Percentiles rank a stretch among this genome's conserved stretches.
Evolutionary conservation across 2,113 vertebrate species (phyloP).

Genomic region (Grallaria varia): DNA sequence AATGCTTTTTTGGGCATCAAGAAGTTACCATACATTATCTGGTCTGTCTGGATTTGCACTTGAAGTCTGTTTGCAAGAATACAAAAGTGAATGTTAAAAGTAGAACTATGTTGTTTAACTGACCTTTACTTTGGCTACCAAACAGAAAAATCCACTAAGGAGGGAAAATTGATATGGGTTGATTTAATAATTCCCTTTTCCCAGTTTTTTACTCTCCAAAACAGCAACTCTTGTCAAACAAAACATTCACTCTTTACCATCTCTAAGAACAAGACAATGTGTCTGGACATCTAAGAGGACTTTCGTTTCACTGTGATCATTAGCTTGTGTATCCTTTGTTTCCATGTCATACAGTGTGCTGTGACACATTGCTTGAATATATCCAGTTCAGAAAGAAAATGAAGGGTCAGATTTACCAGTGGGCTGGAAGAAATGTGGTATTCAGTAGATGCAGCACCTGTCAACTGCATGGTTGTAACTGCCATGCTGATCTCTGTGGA

Average conservation of each 20-base stretch:
- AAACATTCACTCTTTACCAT: background rate
- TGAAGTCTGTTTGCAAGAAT: background rate
- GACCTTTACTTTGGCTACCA: background rate
- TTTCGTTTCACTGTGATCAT: background rate
- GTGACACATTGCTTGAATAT: background rate
- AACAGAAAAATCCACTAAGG: background rate
- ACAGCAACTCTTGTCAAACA: background rate
- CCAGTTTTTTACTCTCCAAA: background rate
- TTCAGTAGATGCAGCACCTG: background rate
- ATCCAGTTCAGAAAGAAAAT: background rate
- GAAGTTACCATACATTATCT: background rate
- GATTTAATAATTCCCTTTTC: background rate
- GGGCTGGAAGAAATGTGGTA: background rate
- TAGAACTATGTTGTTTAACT: background rate
- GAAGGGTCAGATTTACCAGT: background rate
- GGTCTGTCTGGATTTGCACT: background rate
- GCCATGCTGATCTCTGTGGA: background rate
- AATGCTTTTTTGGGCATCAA: background rate
- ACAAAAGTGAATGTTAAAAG: background rate
- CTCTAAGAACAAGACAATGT: background rate
- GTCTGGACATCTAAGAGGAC: background rate
- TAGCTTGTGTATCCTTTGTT: background rate
- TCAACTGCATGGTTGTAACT: background rate
- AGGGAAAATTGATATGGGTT: background rate
- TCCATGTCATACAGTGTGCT: background rate